Conservation (phyloP, 2,888 invertebrate species). For the Amphipoea oculea region DNA sequence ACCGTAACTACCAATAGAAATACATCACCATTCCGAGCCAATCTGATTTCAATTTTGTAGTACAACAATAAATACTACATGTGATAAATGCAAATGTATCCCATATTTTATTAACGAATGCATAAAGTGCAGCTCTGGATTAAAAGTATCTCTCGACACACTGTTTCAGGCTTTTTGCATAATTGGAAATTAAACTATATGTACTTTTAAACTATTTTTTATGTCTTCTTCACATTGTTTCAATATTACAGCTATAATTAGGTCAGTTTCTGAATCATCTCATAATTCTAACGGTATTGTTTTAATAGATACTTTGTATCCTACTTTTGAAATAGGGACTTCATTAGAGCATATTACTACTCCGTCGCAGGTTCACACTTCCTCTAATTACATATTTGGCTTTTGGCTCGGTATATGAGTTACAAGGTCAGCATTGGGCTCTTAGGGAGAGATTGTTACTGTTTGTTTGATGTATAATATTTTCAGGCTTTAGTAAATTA, state of each 20-base stretch:
- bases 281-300: conserved; percentile 21
- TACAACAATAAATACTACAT: conserved; percentile 23
- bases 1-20: conserved; percentile 48
- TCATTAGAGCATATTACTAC: conserved; percentile 49
- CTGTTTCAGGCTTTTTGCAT: conserved; percentile 8
- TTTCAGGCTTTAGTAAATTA: conserved; percentile 33
- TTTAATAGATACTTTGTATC: neutral
- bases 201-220: neutral
- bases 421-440: conserved; percentile 34
- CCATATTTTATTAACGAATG: conserved; percentile 42
- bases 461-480: conserved; percentile 21
- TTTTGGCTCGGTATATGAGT: conserved; percentile 56
- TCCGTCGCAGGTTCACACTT: conserved; percentile 21
- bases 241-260: neutral
- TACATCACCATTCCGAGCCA: conserved; percentile 32
- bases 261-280: neutral
- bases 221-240: neutral
- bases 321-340: conserved; percentile 34
- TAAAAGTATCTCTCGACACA: conserved; percentile 26
- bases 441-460: conserved; percentile 34
- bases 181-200: conserved; percentile 12
- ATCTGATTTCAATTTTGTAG: conserved; percentile 40
- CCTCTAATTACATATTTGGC: conserved; percentile 53
- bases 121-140: conserved; percentile 24
- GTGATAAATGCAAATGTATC: conserved; percentile 41